Evolutionary conservation across 2,797 vertebrate genomes (phyloP).

Genomic region (Semotilus atromaculatus): DNA sequence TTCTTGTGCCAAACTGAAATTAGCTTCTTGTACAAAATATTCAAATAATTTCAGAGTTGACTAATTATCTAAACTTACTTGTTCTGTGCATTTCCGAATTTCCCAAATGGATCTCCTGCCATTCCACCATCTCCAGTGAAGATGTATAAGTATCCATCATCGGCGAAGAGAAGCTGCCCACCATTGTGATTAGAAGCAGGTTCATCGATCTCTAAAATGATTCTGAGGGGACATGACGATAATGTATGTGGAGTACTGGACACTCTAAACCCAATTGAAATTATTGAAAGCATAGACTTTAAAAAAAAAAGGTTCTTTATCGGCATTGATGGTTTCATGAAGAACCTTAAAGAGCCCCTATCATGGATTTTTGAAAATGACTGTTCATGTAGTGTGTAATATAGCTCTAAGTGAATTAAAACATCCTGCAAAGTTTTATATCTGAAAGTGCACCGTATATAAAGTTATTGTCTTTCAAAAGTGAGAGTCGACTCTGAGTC

Average conservation of each 20-base stretch:
- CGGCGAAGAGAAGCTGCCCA: slow-evolving; percentile 91
- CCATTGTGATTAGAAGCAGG: slow-evolving; percentile 97
- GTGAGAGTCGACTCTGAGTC: no score
- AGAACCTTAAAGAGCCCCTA: background rate
- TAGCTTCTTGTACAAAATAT: background rate
- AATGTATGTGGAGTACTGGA: background rate
- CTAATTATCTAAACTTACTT: slow-evolving; percentile 78
- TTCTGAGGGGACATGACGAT: slow-evolving; percentile 69
- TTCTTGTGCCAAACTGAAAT: background rate
- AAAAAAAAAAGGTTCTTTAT: background rate
- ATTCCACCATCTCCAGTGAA: slow-evolving; percentile 97
- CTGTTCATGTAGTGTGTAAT: no score
- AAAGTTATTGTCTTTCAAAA: no score
- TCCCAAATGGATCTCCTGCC: slow-evolving; percentile 95
- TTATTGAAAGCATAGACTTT: background rate
- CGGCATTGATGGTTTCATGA: background rate
- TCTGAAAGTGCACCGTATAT: no score
- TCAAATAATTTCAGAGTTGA: background rate
- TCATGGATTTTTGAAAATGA: no score
- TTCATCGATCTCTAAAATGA: slow-evolving; percentile 94
- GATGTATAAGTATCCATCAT: slow-evolving; percentile 92
- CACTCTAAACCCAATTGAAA: background rate
- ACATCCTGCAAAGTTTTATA: no score
- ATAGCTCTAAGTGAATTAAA: no score
- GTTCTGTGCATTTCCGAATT: slow-evolving; percentile 94